Evolutionary conservation across 2,113 vertebrate genomes (phyloP), one percentile per base, ranked within the genome.

Genomic region (Leucopternis melanops): DNA sequence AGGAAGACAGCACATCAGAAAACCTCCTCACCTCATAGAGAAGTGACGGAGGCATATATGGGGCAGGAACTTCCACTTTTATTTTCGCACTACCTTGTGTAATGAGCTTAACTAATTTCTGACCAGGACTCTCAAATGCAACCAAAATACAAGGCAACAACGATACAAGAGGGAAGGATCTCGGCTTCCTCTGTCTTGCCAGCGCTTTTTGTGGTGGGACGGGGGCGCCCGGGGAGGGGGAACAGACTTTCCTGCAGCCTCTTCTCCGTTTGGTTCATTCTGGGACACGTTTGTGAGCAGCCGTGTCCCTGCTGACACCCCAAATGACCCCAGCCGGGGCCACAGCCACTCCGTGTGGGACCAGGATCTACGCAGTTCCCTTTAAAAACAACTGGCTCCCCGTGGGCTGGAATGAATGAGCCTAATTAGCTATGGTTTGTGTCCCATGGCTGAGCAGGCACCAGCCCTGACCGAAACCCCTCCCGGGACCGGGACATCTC

Each of bases 1-100:
- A 84, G 42, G 25, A 88, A 75, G 49, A 44, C 20, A 38, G 31
- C 23, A 42, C 13, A 27, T 59, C 17, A 55, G 85, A 82, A 84
- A 84, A 50, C 25, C 29, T 45, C 5, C 0, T 0, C 20, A 34
- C 8, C 10, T 91, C 3, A 1, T 0, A 36, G 44, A 55, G 49
- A 42, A 80, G 25, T 34, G 38, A 47, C 15, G 10, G 65, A 57
- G 27, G n/a, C 8, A 9, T 13, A 34, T 5, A 57, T 1, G 8
- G 9, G 49, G 19, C 40, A 84, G 57, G 42, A 75, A 20, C 17
- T 50, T 87, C 74, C 34, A 47, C 61, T 81, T 91, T 70, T 80
- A 25, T 65, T 87, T 86, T 92, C n/a, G 47, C 29, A 22, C 10
- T 63, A 25, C 5, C 31, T 80, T 77, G 49, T 73, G 21, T 31